Conservation (phyloP, 2,113 vertebrate genomes). For the Zosterops lateralis region DNA sequence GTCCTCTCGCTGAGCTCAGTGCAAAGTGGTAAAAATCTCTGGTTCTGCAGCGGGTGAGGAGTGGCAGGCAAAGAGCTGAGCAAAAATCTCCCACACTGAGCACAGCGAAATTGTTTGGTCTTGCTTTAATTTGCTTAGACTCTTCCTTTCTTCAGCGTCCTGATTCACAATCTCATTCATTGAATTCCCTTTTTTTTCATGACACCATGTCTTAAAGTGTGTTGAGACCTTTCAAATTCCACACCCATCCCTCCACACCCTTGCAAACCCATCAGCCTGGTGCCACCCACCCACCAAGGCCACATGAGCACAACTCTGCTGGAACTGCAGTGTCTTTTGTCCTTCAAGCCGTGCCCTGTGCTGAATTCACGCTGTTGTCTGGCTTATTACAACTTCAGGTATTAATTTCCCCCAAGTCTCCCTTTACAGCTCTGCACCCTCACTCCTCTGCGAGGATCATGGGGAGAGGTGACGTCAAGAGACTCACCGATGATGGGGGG, state of each 20-base stretch:
- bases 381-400: neutral
- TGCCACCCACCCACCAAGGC: neutral
- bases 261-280: rapidly evolving
- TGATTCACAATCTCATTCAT: neutral
- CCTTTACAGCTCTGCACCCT: neutral
- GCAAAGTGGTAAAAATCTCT: neutral
- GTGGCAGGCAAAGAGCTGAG: neutral
- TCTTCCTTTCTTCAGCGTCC: neutral
- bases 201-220: rapidly evolving
- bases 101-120: neutral
- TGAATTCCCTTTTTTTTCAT: neutral
- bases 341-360: neutral
- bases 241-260: neutral
- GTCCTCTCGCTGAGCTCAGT: neutral
- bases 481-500: neutral
- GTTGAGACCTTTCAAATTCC: neutral
- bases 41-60: neutral
- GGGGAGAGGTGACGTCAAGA: conserved; percentile 29
- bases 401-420: neutral
- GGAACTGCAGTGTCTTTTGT: neutral
- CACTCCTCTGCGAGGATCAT: neutral
- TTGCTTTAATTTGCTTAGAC: neutral
- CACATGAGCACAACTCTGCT: neutral
- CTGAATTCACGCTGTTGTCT: neutral
- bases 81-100: neutral